Evolutionary conservation across 2,113 vertebrate genomes (phyloP).

Genomic region (Nibea albiflora): DNA sequence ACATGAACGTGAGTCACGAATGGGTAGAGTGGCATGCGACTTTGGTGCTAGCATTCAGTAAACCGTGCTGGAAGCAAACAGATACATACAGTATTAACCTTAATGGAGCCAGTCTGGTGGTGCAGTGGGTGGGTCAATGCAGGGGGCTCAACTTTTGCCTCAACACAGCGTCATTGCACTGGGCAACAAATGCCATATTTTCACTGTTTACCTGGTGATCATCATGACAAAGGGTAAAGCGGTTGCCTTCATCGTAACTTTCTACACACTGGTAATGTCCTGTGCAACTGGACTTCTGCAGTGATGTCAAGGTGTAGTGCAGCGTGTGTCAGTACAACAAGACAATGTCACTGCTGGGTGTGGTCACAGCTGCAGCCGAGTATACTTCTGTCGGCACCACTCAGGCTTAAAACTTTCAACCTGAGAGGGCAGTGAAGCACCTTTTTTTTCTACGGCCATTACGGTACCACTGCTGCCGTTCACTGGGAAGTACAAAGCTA

Average conservation of each 20-base stretch:
- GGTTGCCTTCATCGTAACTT: neutral
- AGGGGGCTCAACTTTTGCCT: neutral
- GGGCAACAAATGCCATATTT: too few relatives aligned
- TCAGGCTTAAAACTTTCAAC: neutral
- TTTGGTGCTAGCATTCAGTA: too few relatives aligned
- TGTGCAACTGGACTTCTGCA: neutral
- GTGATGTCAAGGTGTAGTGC: neutral
- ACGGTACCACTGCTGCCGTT: neutral
- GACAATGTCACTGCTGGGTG: neutral
- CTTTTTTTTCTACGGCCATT: neutral
- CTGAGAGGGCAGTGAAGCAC: neutral
- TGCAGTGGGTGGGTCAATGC: too few relatives aligned
- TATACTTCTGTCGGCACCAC: neutral
- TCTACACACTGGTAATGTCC: too few relatives aligned
- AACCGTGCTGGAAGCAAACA: too few relatives aligned
- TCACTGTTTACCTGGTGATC: neutral
- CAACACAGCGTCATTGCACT: too few relatives aligned
- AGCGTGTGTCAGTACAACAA: neutral
- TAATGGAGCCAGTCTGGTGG: neutral
- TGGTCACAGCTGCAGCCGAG: neutral
- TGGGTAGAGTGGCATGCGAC: too few relatives aligned
- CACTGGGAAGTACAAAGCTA: neutral
- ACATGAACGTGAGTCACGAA: too few relatives aligned
- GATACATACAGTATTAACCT: neutral
- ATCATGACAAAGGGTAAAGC: neutral